Evolutionary conservation across 2,888 invertebrate species (phyloP).

Genomic region (Neoascia interrupta): DNA sequence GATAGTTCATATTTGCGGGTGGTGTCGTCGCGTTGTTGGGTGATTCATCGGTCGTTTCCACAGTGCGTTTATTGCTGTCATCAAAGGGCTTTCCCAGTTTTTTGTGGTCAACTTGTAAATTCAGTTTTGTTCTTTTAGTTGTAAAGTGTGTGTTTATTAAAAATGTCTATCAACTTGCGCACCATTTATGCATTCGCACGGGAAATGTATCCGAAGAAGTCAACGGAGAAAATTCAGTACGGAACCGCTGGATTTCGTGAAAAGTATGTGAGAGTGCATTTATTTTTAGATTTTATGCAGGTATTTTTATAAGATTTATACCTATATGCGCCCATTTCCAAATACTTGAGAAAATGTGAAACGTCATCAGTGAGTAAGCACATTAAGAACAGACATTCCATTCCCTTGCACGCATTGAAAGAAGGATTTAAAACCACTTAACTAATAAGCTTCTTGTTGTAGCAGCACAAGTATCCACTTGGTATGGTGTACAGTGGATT

Average conservation of each 20-base stretch:
- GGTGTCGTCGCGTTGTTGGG: conserved; percentile 40
- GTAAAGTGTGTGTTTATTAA: conserved; percentile 21
- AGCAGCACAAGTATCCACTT: no score
- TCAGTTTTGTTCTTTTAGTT: background rate
- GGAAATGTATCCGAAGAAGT: conserved; percentile 87
- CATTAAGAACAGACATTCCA: conserved; percentile 11
- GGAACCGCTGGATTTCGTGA: conserved; percentile 93
- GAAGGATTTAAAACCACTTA: conserved; percentile 12
- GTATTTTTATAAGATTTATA: conserved; percentile 56
- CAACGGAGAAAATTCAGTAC: conserved; percentile 86
- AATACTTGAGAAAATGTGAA: conserved; percentile 24
- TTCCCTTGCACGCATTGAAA: conserved; percentile 15
- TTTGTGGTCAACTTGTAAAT: conserved; percentile 27
- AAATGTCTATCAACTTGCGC: conserved; percentile 78
- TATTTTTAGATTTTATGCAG: conserved; percentile 73
- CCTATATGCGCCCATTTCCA: conserved; percentile 29
- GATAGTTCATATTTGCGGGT: conserved; percentile 41
- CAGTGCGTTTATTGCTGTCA: conserved; percentile 24
- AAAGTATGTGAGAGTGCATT: conserved; percentile 82
- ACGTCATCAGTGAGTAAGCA: conserved; percentile 52
- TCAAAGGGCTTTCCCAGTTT: conserved; percentile 19
- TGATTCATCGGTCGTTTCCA: conserved; percentile 55
- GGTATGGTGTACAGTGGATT: no score
- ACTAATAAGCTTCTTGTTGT: conserved; percentile 19
- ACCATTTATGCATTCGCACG: conserved; percentile 87